Conservation (phyloP, 2,888 invertebrate species). For the Balanococcus diminutus region DNA sequence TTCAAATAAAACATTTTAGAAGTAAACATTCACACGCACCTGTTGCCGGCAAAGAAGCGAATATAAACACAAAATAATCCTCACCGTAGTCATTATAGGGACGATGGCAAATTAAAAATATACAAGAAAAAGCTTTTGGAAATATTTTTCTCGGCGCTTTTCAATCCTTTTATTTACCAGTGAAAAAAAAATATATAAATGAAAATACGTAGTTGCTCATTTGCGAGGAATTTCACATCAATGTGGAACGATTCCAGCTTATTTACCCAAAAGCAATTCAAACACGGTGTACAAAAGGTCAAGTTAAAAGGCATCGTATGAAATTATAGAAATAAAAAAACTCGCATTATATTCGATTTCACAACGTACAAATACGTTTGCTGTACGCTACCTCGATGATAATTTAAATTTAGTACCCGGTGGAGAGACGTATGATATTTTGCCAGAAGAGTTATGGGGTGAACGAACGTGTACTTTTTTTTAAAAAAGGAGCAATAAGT, state of each 20-base stretch:
- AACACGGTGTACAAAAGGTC: neutral
- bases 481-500: no score
- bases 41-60: conserved; percentile 3
- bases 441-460: no score
- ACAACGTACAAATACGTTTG: no score
- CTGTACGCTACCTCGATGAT: no score
- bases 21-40: neutral
- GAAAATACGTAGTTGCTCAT: neutral
- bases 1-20: neutral
- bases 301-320: neutral
- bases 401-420: no score
- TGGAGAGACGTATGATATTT: no score
- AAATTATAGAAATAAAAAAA: neutral
- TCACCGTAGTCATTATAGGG: neutral
- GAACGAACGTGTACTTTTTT: no score
- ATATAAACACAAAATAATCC: conserved; percentile 2
- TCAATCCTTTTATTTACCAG: conserved; percentile 1
- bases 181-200: conserved; percentile 4
- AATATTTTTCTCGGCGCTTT: conserved; percentile 9
- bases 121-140: conserved; percentile 32
- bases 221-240: neutral
- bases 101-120: conserved; percentile 28
- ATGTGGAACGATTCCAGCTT: neutral
- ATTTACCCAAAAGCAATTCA: neutral
- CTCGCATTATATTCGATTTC: neutral